Evolutionary conservation across 2,888 invertebrate genomes (phyloP).

Genomic region (Dasypolia templi): DNA sequence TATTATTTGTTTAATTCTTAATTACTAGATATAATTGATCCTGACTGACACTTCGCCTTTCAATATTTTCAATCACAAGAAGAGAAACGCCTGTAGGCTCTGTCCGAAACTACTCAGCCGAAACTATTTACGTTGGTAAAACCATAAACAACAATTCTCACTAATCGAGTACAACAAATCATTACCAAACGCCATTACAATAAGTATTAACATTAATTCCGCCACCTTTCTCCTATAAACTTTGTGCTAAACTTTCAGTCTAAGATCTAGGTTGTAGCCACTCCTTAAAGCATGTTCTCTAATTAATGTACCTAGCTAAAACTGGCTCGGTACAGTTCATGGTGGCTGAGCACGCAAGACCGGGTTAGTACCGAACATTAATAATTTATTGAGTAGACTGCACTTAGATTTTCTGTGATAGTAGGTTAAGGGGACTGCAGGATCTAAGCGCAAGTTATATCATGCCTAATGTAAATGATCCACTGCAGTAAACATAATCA

Average conservation of each 20-base stretch:
- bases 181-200: constrained; percentile 13
- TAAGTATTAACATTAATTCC: constrained; percentile 26
- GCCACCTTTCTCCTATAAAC: constrained; percentile 45
- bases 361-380: constrained; percentile 41
- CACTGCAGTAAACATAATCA: no score
- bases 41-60: neutral
- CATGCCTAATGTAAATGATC: no score
- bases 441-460: no score
- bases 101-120: neutral
- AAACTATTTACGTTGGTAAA: neutral
- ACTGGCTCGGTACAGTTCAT: constrained; percentile 56
- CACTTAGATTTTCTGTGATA: constrained; percentile 44
- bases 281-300: constrained; percentile 40
- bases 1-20: no score
- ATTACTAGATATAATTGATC: neutral
- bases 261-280: constrained; percentile 33
- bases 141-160: neutral
- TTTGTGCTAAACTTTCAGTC: constrained; percentile 34
- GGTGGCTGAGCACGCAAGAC: constrained; percentile 57
- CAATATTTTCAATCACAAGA: neutral
- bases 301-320: constrained; percentile 50
- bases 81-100: neutral
- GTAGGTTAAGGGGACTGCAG: no score
- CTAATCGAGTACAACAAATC: neutral
- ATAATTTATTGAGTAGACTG: constrained; percentile 50